Conservation (phyloP, 2,888 invertebrate genomes). For the Aromia moschata region DNA sequence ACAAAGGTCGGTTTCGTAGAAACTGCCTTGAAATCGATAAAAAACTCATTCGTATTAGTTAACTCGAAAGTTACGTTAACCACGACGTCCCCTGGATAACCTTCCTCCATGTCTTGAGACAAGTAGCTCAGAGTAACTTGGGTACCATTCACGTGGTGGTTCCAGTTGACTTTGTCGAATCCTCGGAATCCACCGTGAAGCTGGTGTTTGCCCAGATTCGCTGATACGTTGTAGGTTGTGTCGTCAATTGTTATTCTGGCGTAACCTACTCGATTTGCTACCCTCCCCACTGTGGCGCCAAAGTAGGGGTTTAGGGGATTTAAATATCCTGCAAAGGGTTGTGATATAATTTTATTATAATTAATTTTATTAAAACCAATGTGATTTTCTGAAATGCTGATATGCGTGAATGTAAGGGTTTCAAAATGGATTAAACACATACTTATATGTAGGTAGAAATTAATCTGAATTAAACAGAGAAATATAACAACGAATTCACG, state of each 20-base stretch:
- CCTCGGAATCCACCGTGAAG: constrained; percentile 88
- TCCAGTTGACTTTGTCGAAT: constrained; percentile 82
- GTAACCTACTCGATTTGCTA: constrained; percentile 82
- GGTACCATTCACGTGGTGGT: constrained; percentile 68
- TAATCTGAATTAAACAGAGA: too few relatives aligned
- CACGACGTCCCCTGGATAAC: constrained; percentile 86
- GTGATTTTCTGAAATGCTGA: too few relatives aligned
- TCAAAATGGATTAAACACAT: too few relatives aligned
- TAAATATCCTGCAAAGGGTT: constrained; percentile 72
- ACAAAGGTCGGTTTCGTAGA: constrained; percentile 83
- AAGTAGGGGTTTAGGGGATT: constrained; percentile 80
- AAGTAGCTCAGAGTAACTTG: constrained; percentile 78
- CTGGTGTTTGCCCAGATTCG: constrained; percentile 75
- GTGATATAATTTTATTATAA: too few relatives aligned
- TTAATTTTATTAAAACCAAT: too few relatives aligned
- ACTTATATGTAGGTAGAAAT: too few relatives aligned
- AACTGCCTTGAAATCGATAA: constrained; percentile 78
- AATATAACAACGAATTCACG: too few relatives aligned
- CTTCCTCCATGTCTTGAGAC: constrained; percentile 84
- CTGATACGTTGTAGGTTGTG: constrained; percentile 73
- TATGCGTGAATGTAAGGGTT: too few relatives aligned
- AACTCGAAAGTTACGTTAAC: constrained; percentile 77
- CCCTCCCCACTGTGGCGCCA: constrained; percentile 87
- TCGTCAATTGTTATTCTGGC: constrained; percentile 77
- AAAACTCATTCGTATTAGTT: constrained; percentile 76